Percentiles rank a stretch among this genome's conserved stretches.
These are phyloP conservation scores for Myotis planiceps DNA, from an alignment of 2,797 vertebrate species.

Conservation along the genomic window DNA sequence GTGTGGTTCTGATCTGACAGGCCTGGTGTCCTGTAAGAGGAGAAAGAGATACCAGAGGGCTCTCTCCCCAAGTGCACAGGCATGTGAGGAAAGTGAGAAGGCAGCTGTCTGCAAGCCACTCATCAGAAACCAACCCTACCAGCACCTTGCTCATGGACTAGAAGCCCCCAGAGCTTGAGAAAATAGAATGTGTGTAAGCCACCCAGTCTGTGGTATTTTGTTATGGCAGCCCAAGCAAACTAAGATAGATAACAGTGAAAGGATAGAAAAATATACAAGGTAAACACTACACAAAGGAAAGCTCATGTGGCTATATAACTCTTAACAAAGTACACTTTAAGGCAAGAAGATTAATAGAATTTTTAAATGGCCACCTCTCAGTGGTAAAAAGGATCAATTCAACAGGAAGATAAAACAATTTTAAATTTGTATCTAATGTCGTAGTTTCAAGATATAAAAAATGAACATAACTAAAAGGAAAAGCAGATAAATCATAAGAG, in stretches of 20 bases:
- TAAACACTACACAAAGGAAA: not conserved
- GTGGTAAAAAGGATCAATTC: not conserved
- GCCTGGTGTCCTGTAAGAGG: not conserved
- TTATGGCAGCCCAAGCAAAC: not conserved
- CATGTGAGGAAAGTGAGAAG: not conserved
- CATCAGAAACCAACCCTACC: not conserved
- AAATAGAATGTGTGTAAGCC: not conserved
- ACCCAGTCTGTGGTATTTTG: not conserved
- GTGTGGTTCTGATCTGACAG: not conserved
- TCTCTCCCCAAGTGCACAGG: not conserved
- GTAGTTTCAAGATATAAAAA: not conserved
- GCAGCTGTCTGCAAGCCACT: not conserved
- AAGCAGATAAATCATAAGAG: not conserved
- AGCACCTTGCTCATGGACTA: not conserved
- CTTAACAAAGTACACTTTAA: not conserved
- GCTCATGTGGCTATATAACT: not conserved
- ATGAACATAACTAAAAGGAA: not conserved
- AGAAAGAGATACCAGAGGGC: not conserved
- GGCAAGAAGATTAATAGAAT: not conserved
- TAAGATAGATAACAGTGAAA: not conserved
- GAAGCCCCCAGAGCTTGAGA: not conserved
- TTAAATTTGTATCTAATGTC: not conserved
- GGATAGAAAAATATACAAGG: not conserved
- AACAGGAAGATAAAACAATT: not conserved
- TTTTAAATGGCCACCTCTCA: not conserved